phyloP scores from a whole-genome alignment of 2,797 vertebrate species.

The Acanthopagrus latus region DNA sequence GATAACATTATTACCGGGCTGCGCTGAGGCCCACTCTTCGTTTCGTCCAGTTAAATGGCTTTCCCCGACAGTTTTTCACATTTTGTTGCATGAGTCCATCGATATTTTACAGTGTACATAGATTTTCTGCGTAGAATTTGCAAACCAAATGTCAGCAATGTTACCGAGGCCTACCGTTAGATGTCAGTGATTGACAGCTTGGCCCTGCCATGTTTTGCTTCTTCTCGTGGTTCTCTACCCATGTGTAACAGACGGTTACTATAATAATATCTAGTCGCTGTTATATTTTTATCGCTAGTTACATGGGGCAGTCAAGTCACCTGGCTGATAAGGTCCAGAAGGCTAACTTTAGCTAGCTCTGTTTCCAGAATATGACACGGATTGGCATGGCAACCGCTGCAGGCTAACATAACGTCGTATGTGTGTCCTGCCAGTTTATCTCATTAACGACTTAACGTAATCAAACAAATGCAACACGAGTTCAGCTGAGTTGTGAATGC shows the following conservation, averaged over 20 bases:
- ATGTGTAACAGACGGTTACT: neutral
- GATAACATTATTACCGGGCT: neutral
- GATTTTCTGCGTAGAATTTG: constrained; percentile 51
- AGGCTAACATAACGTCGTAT: neutral
- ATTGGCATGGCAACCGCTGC: constrained; percentile 39
- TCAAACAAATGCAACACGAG: neutral
- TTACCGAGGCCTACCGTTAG: constrained; percentile 63
- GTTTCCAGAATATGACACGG: constrained; percentile 3
- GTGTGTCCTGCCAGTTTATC: neutral
- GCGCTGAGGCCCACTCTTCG: neutral
- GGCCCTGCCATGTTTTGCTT: constrained; percentile 50
- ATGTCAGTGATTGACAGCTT: constrained; percentile 65
- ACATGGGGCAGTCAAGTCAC: neutral
- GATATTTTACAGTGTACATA: neutral
- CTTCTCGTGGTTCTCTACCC: rapidly evolving
- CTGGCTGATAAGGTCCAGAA: neutral
- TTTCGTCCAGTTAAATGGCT: rapidly evolving
- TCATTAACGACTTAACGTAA: rapidly evolving
- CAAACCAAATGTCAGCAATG: constrained; percentile 28
- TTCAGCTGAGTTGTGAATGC: neutral
- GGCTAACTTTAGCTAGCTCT: constrained; percentile 43
- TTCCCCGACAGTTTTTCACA: rapidly evolving
- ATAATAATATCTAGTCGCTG: neutral
- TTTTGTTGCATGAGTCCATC: rapidly evolving
- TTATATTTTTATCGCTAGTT: neutral